Evolutionary conservation across 2,797 vertebrate species (phyloP).

Genomic region (Dipus sagitta): DNA sequence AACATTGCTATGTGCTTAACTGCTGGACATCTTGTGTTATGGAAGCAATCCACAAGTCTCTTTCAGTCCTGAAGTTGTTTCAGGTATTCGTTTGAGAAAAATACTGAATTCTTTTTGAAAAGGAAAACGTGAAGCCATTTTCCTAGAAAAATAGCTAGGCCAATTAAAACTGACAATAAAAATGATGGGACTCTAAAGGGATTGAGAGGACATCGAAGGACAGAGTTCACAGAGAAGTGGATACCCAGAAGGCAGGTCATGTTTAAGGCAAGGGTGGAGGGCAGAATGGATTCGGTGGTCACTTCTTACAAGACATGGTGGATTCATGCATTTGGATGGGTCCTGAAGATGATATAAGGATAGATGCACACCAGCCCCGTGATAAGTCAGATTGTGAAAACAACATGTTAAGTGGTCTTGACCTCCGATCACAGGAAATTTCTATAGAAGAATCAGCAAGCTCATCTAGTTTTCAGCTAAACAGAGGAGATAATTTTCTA

Average conservation of each 20-base stretch:
- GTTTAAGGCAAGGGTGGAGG: not conserved
- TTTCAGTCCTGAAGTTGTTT: not conserved
- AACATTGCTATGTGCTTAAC: accelerated
- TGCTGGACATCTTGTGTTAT: not conserved
- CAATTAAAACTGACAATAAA: not conserved
- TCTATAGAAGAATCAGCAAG: not conserved
- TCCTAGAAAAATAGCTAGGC: not conserved
- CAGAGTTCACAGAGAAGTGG: too few species aligned
- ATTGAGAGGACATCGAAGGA: not conserved
- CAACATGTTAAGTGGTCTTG: not conserved
- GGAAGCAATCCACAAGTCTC: accelerated
- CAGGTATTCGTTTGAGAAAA: not conserved
- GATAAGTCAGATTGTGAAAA: not conserved
- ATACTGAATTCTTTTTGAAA: slow-evolving; percentile 23
- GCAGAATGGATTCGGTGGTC: not conserved
- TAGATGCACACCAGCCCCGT: not conserved
- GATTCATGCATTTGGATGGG: too few species aligned
- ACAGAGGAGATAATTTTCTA: not conserved
- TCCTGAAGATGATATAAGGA: too few species aligned
- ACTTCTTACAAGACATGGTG: not conserved
- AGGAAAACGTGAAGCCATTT: not conserved
- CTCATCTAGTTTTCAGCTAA: not conserved
- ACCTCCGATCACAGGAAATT: not conserved
- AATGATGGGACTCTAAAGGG: not conserved
- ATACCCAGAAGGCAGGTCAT: not conserved